Evolutionary conservation across 1,140 invertebrate genomes (phyloP).

Genomic region (Proales similis): DNA sequence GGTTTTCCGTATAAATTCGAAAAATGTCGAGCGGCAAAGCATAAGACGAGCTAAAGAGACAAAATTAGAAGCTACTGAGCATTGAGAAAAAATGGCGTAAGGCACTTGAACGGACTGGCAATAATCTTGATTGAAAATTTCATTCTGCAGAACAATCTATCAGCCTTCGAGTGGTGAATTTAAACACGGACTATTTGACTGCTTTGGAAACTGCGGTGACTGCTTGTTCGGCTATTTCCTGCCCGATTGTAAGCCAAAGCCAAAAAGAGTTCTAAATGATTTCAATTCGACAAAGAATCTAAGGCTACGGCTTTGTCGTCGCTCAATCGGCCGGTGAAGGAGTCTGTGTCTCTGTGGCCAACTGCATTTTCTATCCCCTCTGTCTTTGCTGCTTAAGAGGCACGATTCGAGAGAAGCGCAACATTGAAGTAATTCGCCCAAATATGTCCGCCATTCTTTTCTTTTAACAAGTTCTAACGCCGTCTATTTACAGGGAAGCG

Average conservation of each 20-base stretch:
- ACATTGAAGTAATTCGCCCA: slow-evolving; percentile 23
- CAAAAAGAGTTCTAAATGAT: neutral
- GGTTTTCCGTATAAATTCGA: too few species aligned
- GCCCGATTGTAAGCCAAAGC: neutral
- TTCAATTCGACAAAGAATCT: neutral
- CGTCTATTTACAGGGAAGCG: too few species aligned
- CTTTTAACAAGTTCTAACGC: too few species aligned
- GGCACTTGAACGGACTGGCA: too few species aligned
- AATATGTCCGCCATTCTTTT: too few species aligned
- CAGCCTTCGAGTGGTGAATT: slow-evolving; percentile 19
- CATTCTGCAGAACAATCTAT: too few species aligned
- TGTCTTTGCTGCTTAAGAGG: slow-evolving; percentile 12
- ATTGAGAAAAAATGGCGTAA: too few species aligned
- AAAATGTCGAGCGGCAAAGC: too few species aligned
- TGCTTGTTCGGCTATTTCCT: slow-evolving; percentile 27
- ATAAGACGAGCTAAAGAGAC: too few species aligned
- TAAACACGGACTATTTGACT: slow-evolving; percentile 13
- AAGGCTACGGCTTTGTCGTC: neutral
- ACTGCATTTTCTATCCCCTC: slow-evolving; percentile 12
- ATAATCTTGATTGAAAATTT: too few species aligned
- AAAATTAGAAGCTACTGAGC: too few species aligned
- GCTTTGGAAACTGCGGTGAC: slow-evolving; percentile 21
- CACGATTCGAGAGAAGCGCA: neutral
- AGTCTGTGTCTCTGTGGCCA: neutral
- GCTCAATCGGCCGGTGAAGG: slow-evolving; percentile 35